Percentiles rank a stretch among this genome's conserved stretches.
These are phyloP conservation scores for Malaclemys terrapin DNA, from an alignment of 2,113 vertebrate genomes.

Conservation along the genomic window DNA sequence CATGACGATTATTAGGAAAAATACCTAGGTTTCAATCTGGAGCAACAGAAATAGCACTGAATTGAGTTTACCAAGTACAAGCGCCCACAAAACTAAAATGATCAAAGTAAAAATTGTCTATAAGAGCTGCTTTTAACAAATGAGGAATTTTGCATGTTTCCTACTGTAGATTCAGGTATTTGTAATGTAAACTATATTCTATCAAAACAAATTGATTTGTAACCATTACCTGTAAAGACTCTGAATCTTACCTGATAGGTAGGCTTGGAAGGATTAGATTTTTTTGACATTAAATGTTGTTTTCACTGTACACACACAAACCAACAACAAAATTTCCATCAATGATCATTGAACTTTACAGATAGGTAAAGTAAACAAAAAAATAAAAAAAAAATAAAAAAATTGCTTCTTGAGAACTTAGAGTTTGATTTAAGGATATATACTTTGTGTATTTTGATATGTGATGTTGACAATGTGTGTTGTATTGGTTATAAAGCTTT, in stretches of 20 bases:
- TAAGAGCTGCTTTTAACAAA: background rate
- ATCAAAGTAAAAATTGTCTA: accelerated
- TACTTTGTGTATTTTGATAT: background rate
- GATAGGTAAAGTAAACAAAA: background rate
- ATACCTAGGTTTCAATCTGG: background rate
- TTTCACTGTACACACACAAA: background rate
- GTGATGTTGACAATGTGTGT: background rate
- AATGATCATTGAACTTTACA: background rate
- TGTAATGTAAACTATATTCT: background rate
- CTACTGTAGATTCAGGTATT: background rate
- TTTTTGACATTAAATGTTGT: background rate
- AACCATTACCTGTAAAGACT: background rate
- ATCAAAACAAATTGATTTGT: background rate
- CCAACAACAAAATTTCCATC: background rate
- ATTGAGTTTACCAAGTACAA: background rate
- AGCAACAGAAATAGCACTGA: background rate
- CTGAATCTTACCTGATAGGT: background rate
- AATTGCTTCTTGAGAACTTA: background rate
- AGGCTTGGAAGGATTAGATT: background rate
- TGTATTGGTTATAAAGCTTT: background rate
- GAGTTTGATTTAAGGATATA: background rate
- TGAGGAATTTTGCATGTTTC: slow-evolving; percentile 12
- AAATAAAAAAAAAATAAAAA: too few relatives aligned
- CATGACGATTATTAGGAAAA: background rate
- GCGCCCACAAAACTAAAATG: background rate